phyloP scores from a whole-genome alignment of 2,113 vertebrate genomes.

The Thryonomys swinderianus region DNA sequence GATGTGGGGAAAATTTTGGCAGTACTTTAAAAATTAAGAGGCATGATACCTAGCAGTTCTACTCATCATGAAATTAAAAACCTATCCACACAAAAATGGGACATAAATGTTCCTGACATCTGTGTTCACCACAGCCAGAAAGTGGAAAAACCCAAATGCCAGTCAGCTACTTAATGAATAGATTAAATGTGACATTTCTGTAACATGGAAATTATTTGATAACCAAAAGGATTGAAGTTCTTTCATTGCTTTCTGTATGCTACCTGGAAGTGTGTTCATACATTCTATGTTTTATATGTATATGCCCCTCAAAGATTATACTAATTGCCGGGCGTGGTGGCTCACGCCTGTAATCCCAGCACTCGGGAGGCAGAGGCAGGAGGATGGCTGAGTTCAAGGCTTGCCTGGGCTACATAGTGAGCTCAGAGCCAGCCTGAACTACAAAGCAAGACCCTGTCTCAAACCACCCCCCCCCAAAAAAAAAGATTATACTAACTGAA shows the following conservation, averaged over 20 bases:
- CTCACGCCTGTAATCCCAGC: too few species aligned
- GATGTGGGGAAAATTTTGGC: not conserved
- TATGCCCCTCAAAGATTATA: not conserved
- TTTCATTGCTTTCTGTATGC: not conserved
- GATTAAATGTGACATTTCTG: not conserved
- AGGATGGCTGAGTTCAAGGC: too few species aligned
- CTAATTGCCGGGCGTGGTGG: too few species aligned
- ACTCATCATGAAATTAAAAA: not conserved
- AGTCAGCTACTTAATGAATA: not conserved
- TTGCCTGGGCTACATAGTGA: too few species aligned
- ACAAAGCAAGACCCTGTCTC: too few species aligned
- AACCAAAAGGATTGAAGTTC: not conserved
- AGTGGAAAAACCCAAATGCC: not conserved
- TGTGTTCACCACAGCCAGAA: not conserved
- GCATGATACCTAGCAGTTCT: not conserved
- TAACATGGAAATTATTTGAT: not conserved
- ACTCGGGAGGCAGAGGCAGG: too few species aligned
- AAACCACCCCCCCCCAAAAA: too few species aligned
- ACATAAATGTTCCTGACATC: not conserved
- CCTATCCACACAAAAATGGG: not conserved
- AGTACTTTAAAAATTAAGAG: not conserved
- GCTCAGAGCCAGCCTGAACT: too few species aligned
- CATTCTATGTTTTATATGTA: too few species aligned
- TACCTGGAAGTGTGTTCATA: not conserved
- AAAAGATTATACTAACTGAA: not conserved